Percentiles rank a stretch among this genome's conserved stretches.
Conservation (phyloP, 1,140 invertebrate species). For the Drosophila athabasca region DNA sequence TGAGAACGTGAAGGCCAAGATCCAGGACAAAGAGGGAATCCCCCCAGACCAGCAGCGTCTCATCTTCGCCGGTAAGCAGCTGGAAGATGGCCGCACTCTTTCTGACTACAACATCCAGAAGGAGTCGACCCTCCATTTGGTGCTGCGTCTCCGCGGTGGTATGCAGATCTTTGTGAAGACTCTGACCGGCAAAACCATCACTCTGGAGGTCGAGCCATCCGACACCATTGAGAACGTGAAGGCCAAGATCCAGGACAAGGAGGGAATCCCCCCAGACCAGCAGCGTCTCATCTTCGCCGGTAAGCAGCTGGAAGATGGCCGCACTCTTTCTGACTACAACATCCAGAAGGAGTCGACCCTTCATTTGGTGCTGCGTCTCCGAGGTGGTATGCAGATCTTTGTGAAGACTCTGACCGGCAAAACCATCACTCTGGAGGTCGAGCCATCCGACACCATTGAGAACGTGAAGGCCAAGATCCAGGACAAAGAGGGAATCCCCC, state of each 20-base stretch:
- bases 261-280: slow-evolving; percentile 87
- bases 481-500: slow-evolving; percentile 87
- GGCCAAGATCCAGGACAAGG: slow-evolving; percentile 89
- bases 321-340: slow-evolving; percentile 83
- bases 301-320: slow-evolving; percentile 86
- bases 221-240: slow-evolving; percentile 91
- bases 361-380: slow-evolving; percentile 88
- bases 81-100: slow-evolving; percentile 75
- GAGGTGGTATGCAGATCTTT: slow-evolving; percentile 96
- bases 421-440: slow-evolving; percentile 93
- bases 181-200: slow-evolving; percentile 95
- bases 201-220: slow-evolving; percentile 89
- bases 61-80: slow-evolving; percentile 89
- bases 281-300: slow-evolving; percentile 89
- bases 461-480: slow-evolving; percentile 91
- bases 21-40: slow-evolving; percentile 85
- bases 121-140: slow-evolving; percentile 91
- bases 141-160: slow-evolving; percentile 88
- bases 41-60: slow-evolving; percentile 89
- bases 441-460: slow-evolving; percentile 89
- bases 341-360: slow-evolving; percentile 92
- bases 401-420: slow-evolving; percentile 96
- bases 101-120: slow-evolving; percentile 88
- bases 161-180: slow-evolving; percentile 98
- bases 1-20: slow-evolving; percentile 84